phyloP scores from a whole-genome alignment of 2,113 vertebrate genomes.

The Sinosuthora webbiana region DNA sequence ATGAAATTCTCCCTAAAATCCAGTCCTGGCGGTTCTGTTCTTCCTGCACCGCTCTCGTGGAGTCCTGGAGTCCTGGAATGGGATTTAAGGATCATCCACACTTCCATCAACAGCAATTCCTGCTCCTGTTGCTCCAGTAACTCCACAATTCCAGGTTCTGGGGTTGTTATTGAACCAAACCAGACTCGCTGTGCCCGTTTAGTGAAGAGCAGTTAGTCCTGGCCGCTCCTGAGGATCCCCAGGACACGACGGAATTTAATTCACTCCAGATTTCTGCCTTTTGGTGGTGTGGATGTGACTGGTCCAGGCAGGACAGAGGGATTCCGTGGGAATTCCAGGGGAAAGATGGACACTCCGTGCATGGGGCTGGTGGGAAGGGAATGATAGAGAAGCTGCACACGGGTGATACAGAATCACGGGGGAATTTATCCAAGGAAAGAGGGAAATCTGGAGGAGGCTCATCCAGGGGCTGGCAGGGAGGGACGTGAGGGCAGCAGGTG shows the following conservation, averaged over 20 bases:
- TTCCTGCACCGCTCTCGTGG: fast-evolving
- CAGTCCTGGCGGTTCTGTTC: neutral
- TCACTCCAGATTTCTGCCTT: fast-evolving
- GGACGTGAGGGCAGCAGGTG: neutral
- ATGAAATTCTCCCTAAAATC: neutral
- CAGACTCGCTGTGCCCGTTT: fast-evolving
- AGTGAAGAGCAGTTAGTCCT: fast-evolving
- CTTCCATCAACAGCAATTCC: fast-evolving
- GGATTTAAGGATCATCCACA: neutral
- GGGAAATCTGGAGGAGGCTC: fast-evolving
- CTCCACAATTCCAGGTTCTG: neutral
- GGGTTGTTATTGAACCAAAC: neutral
- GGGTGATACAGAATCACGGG: fast-evolving
- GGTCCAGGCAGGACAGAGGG: neutral
- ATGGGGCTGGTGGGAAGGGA: neutral
- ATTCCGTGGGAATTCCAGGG: neutral
- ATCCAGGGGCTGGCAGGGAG: fast-evolving
- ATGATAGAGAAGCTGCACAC: neutral
- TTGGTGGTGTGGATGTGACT: fast-evolving
- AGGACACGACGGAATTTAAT: fast-evolving
- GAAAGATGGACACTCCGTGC: too few species aligned
- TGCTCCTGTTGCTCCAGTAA: too few species aligned
- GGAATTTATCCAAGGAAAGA: neutral
- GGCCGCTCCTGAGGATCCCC: neutral
- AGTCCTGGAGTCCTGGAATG: fast-evolving